Evolutionary conservation across 2,113 vertebrate species (phyloP), one percentile per base, ranked within the genome.

Genomic region (Ciconia maguari): DNA sequence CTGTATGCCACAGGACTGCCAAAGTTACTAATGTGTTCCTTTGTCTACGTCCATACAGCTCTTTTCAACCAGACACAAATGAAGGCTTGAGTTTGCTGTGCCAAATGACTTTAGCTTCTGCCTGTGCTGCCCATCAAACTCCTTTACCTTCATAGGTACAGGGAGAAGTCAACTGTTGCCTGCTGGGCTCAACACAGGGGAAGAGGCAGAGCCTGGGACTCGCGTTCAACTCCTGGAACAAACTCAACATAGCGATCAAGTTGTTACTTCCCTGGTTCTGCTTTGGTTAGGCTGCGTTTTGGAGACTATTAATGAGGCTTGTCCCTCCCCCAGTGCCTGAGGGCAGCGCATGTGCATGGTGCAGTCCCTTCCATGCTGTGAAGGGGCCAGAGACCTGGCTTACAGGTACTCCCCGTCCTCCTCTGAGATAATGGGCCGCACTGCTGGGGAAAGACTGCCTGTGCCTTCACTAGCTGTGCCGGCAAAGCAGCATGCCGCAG

Each of bases 171-270:
- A 79, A 24, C 24, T 2, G 2, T 6, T 57, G 64, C 76, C n/a
- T 1, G 3, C 10, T 0, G 1, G 44, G 51, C 32, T 68, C 11
- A n/a, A 38, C 17, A 22, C 46, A 32, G n/a, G 14, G 34, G 30
- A 71, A 49, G 32, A 60, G 7, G 15, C 30, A 92, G 44, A 70
- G n/a, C n/a, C n/a, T 38, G 38, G 57, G 57, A 81, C 16, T 38
- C 2, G 0, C 0, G 1, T 52, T 64, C 62, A 65, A 2, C 38
- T 65, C 14, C 38, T 27, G 24, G 38, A 85, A 77, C 58, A 77
- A 86, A 44, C 29, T 82, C 61, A 38, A 16, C 8, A 22, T 2
- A 30, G 24, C 3, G 30, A 54, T 49, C 34, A 41, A 44, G 7
- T 11, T 66, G 26, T 48, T 58, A 30, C 10, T 60, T 74, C 9